Conservation (phyloP, 2,888 invertebrate species). For the Protodeltote pygarga region DNA sequence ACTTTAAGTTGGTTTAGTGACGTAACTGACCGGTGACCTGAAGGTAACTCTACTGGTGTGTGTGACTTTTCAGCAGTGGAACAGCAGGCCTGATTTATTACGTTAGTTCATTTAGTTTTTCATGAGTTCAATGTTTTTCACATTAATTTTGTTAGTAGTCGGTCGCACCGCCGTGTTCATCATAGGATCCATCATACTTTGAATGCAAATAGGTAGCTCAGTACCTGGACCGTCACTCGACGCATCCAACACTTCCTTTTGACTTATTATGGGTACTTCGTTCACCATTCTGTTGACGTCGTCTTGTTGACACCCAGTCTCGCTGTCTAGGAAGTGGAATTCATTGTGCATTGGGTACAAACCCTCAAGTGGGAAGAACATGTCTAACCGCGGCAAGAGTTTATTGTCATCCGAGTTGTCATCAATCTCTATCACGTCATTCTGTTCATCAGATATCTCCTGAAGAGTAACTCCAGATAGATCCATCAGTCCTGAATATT, state of each 20-base stretch:
- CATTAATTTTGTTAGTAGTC: conserved; percentile 80
- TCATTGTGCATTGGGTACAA: conserved; percentile 80
- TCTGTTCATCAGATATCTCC: conserved; percentile 71
- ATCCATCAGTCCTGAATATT: conserved; percentile 74
- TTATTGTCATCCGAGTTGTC: conserved; percentile 83
- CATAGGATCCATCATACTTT: conserved; percentile 81
- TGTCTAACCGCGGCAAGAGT: conserved; percentile 75
- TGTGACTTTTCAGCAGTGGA: conserved; percentile 2
- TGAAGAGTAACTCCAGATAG: conserved; percentile 70
- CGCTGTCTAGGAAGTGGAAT: conserved; percentile 76
- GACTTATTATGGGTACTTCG: conserved; percentile 72
- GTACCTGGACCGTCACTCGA: conserved; percentile 54
- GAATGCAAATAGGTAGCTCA: conserved; percentile 74
- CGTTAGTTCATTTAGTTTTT: conserved; percentile 64
- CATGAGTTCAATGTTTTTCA: conserved; percentile 83
- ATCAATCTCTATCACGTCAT: conserved; percentile 81
- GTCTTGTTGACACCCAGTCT: conserved; percentile 43
- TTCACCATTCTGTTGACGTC: conserved; percentile 66
- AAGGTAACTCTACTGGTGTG: too few relatives aligned
- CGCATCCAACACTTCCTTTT: conserved; percentile 67
- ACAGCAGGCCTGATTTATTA: neutral
- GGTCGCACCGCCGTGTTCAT: conserved; percentile 79
- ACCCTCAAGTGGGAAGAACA: conserved; percentile 78
- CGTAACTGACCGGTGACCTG: too few relatives aligned
- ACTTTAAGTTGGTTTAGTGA: too few relatives aligned